phyloP scores from a whole-genome alignment of 2,888 invertebrate species.

The Argyresthia goedartella region DNA sequence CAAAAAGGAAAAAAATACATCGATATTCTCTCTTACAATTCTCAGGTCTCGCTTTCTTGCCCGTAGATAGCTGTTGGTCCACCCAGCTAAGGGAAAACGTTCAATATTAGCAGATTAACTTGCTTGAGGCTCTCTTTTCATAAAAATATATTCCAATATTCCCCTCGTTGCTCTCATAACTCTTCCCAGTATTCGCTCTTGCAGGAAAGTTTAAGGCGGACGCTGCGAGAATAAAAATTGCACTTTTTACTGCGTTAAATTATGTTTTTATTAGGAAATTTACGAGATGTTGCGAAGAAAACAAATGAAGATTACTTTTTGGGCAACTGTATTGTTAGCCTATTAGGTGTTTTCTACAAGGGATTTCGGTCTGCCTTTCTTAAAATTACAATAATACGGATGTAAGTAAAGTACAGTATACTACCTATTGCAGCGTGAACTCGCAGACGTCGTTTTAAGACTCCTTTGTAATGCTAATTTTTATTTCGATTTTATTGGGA shows the following conservation, averaged over 20 bases:
- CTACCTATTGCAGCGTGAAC: too few relatives aligned
- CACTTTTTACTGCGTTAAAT: conserved; percentile 55
- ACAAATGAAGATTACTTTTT: background rate
- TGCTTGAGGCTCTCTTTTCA: conserved; percentile 48
- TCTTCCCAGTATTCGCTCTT: conserved; percentile 51
- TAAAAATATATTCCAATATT: conserved; percentile 62
- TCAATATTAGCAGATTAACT: conserved; percentile 63
- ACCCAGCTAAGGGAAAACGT: conserved; percentile 16
- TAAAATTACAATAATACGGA: too few relatives aligned
- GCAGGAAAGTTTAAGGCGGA: conserved; percentile 55
- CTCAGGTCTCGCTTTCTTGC: too few relatives aligned
- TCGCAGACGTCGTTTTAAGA: too few relatives aligned
- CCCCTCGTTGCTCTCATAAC: conserved; percentile 53
- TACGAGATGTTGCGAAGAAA: conserved; percentile 26
- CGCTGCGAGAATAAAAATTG: conserved; percentile 60
- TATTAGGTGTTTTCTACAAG: too few relatives aligned
- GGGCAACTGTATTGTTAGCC: background rate
- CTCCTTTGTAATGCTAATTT: too few relatives aligned
- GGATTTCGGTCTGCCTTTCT: too few relatives aligned
- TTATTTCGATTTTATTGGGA: too few relatives aligned
- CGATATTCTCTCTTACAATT: too few relatives aligned
- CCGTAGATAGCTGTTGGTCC: too few relatives aligned
- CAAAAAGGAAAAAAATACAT: too few relatives aligned
- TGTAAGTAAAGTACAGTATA: too few relatives aligned
- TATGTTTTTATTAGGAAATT: conserved; percentile 55